A percentile compares a stretch with the other conserved stretches of the same genome.
These are phyloP conservation scores for Platysternon megacephalum DNA, from an alignment of 2,113 vertebrate species.

Conservation along the genomic window DNA sequence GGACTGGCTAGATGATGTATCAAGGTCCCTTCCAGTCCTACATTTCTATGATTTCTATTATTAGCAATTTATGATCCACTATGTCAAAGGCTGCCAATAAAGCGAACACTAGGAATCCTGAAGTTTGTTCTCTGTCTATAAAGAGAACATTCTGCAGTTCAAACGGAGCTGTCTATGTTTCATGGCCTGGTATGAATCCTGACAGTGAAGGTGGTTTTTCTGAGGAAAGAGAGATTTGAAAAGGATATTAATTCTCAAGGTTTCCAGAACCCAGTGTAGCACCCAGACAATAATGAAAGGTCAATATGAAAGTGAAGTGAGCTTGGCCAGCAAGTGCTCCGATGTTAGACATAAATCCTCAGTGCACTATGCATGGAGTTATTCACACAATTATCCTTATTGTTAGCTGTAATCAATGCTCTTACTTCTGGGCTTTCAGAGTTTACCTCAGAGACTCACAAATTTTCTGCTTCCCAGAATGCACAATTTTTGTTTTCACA, in stretches of 20 bases:
- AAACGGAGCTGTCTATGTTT: neutral
- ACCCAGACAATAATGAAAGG: neutral
- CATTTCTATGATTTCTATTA: neutral
- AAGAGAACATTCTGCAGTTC: neutral
- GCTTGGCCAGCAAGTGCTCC: neutral
- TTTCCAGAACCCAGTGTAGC: neutral
- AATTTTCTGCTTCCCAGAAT: constrained; percentile 20
- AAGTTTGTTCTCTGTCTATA: neutral
- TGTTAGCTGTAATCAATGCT: neutral
- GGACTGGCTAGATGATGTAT: neutral
- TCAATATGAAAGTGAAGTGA: neutral
- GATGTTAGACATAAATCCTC: neutral
- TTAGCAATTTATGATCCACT: neutral
- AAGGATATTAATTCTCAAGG: neutral
- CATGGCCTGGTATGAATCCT: neutral
- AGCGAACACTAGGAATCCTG: neutral
- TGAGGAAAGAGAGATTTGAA: neutral
- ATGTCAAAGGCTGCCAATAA: neutral
- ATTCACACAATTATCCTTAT: neutral
- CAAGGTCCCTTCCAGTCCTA: neutral
- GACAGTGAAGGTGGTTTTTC: neutral
- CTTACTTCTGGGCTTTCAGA: constrained; percentile 30
- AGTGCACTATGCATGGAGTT: neutral
- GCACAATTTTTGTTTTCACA: neutral
- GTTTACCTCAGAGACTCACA: neutral